Percentiles rank a stretch among this genome's conserved stretches.
Conservation (phyloP, 2,888 invertebrate genomes). For the Achlya flavicornis region DNA sequence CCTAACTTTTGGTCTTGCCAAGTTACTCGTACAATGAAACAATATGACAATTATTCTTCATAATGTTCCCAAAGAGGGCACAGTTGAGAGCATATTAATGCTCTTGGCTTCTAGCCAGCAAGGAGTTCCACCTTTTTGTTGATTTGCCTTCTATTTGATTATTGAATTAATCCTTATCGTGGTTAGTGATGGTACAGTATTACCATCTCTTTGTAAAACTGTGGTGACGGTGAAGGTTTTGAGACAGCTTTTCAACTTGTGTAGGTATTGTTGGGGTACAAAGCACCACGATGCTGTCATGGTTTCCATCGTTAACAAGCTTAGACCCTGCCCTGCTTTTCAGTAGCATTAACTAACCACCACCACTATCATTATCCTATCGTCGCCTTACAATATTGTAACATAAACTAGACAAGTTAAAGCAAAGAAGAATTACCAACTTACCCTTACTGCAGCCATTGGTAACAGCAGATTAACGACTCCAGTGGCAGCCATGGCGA, state of each 20-base stretch:
- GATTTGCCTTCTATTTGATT: neutral
- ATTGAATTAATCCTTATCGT: neutral
- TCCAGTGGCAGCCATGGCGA: conserved; percentile 66
- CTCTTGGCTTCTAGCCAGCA: neutral
- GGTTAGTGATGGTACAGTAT: too few relatives aligned
- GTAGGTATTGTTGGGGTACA: too few relatives aligned
- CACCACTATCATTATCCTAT: too few relatives aligned
- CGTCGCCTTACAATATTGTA: too few relatives aligned
- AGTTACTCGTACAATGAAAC: neutral
- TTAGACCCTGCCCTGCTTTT: too few relatives aligned
- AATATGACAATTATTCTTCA: neutral
- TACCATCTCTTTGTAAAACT: too few relatives aligned
- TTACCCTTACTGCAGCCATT: conserved; percentile 60
- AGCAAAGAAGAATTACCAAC: neutral
- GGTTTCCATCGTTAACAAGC: too few relatives aligned
- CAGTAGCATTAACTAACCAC: too few relatives aligned
- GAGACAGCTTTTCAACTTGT: too few relatives aligned
- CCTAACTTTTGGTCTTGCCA: neutral
- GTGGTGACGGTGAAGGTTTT: too few relatives aligned
- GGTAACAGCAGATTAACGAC: conserved; percentile 67
- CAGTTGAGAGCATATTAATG: neutral
- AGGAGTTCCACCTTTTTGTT: neutral
- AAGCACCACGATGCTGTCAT: too few relatives aligned
- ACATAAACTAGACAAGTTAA: neutral
- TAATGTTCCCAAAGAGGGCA: neutral